Base-by-base conservation (phyloP, 2,888 invertebrate species). In the Halictus quadricinctus region DNA sequence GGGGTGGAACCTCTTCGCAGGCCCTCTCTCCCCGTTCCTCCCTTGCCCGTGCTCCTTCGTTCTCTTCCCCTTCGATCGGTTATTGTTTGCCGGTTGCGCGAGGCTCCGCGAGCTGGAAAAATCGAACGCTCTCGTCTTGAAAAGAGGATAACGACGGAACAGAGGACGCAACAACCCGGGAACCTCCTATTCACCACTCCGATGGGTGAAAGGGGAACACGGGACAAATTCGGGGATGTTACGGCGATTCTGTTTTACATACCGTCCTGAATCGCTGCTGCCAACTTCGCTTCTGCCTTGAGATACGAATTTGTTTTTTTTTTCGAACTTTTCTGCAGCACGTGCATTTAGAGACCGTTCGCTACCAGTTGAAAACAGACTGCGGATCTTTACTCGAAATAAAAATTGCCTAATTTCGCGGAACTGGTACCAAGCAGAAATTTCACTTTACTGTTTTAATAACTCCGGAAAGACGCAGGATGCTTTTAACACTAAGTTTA, bases 61-160 rank as follows among this genome's bases (percentile, higher is more conserved):
- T 64, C 70, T 66, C 73, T 64, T 76, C 69, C 12, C 86, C 77
- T 84, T 87, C 88, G 88, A 90, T 90, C 90, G 87, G 73, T 88
- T 87, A 91, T 91, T 92, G 93, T 93, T 93, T 91, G 91, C 88
- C 90, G 89, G 84, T 85, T 85, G 86, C 88, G 83, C 85, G 88
- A 83, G 88, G 90, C 87, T 84, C 88, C 87, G 90, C 88, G 84
- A 87, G 87, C 89, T 89, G 92, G 90, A 91, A 91, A 90, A 92
- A 93, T 93, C 90, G 90, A 93, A 87, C 87, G 88, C 81, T 83
- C 73, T 82, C 80, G 73, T 48, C 80, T 77, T 81, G 80, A 78
- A 89, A 88, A 87, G 87, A 84, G 89, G 90, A 84, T 88, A 82
- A 88, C 80, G 85, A 79, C 25, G 70, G 58, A 83, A 81, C 25